Evolutionary conservation across 2,113 vertebrate genomes (phyloP), one percentile per base, ranked within the genome.

Genomic region (Chamaea fasciata): DNA sequence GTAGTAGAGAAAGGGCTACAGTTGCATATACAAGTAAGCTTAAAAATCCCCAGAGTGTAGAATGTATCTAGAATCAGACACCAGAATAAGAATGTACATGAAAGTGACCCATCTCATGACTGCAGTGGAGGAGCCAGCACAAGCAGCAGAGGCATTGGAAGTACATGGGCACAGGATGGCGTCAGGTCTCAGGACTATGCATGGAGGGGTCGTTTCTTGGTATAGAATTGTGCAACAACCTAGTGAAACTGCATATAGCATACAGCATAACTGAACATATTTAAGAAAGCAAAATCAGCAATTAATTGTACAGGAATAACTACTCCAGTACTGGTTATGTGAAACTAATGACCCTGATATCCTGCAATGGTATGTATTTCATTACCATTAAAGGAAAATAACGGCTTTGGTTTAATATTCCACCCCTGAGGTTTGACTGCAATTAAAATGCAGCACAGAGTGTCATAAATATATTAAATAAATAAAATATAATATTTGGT

Each of bases 161-260:
- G 8, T 33, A 9, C 44, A 13, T 4, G 35, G n/a, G 49, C 7
- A 27, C 8, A 50, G 35, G 12, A 42, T 33, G 4, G 30, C 67
- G 65, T 11, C 81, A 69, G 13, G 13, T 42, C 60, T 67, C 60
- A 46, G 42, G 14, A 35, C 11, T 55, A 3, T 1, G 14, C 5
- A 28, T 39, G 28, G 71, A 71, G 6, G 6, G 5, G 6, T 46
- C 8, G 1, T 7, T 73, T 65, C 27, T 13, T 60, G 18, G 27
- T 27, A 33, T 0, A 23, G 46, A 77, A 37, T 1, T 1, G 7
- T 46, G 15, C 24, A 62, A 39, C 37, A 53, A n/a, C 15, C 3
- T 53, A 50, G 50, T 22, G 31, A 91, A 87, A 12, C n/a, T 80
- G 28, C 26, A 50, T 27, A 15, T 13, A 89, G 30, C 22, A 49